These are phyloP conservation scores for Porites rus DNA, from an alignment of 92 coral and sea anemone genomes.

Conservation along the genomic window DNA sequence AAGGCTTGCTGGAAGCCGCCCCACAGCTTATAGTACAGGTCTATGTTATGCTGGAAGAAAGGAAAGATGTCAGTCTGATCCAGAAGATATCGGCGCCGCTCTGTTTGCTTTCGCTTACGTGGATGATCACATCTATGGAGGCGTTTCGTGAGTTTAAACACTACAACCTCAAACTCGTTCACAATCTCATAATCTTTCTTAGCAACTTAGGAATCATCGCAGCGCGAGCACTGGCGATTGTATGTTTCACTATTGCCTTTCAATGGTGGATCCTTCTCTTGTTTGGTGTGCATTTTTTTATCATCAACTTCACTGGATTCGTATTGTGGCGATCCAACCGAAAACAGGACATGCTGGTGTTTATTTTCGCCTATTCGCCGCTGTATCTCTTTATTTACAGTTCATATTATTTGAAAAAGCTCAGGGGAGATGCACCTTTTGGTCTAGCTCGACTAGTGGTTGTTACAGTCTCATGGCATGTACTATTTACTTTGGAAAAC, in stretches of 20 bases:
- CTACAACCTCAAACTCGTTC: constrained; percentile 4
- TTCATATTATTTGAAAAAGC: constrained; percentile 13
- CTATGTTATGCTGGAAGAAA: constrained; percentile 16
- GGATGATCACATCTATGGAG: constrained; percentile 39
- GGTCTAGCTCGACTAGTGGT: background rate
- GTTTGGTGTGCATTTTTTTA: background rate
- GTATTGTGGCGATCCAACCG: constrained; percentile 42
- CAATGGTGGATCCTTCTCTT: constrained; percentile 25
- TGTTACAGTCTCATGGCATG: constrained; percentile 21
- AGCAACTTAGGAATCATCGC: constrained; percentile 31
- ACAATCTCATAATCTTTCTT: constrained; percentile 24
- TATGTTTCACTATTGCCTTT: constrained; percentile 2
- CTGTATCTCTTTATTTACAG: constrained; percentile 34
- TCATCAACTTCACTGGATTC: constrained; percentile 14
- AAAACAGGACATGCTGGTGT: constrained; percentile 32
- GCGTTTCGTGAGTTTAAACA: constrained; percentile 13
- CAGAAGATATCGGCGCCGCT: constrained; percentile 29
- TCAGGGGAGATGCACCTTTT: constrained; percentile 20
- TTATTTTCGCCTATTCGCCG: constrained; percentile 37
- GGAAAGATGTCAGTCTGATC: background rate
- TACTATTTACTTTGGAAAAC: constrained; percentile 42
- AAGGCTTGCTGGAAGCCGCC: constrained; percentile 38
- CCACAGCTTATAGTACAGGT: constrained; percentile 48
- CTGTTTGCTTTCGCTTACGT: constrained; percentile 25
- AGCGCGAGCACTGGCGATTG: constrained; percentile 29